phyloP scores from a whole-genome alignment of 2,888 invertebrate species.

The Heliconius erato region DNA sequence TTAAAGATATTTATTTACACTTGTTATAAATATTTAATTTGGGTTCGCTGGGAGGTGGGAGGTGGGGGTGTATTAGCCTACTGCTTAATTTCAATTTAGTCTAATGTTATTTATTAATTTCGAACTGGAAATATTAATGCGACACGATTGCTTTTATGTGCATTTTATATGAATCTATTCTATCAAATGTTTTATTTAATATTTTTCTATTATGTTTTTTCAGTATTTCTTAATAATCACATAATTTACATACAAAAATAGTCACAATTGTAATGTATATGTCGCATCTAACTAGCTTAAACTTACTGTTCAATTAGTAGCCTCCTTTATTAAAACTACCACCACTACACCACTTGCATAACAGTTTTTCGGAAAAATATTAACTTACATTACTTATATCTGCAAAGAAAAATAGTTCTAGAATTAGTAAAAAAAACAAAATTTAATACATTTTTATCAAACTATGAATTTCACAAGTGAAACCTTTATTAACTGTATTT shows the following conservation, averaged over 20 bases:
- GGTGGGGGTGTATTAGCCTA: constrained; percentile 28
- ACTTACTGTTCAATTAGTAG: background rate
- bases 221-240: constrained; percentile 17
- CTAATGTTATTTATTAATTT: constrained; percentile 32
- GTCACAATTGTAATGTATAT: constrained; percentile 12
- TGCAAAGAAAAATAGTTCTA: too few species aligned
- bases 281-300: background rate
- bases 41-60: constrained; percentile 33
- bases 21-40: constrained; percentile 29
- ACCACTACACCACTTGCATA: background rate
- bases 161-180: constrained; percentile 27
- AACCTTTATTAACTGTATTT: background rate
- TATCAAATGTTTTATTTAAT: background rate
- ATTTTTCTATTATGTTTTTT: background rate
- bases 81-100: constrained; percentile 26
- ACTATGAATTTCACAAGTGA: background rate
- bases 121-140: background rate
- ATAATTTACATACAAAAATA: constrained; percentile 13
- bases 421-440: too few species aligned
- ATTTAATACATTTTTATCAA: background rate
- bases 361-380: background rate
- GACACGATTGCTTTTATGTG: constrained; percentile 34
- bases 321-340: too few species aligned
- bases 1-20: constrained; percentile 18
- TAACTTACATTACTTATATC: background rate